Base-by-base conservation (phyloP, 2,888 invertebrate species). In the Tridacna crocea region DNA sequence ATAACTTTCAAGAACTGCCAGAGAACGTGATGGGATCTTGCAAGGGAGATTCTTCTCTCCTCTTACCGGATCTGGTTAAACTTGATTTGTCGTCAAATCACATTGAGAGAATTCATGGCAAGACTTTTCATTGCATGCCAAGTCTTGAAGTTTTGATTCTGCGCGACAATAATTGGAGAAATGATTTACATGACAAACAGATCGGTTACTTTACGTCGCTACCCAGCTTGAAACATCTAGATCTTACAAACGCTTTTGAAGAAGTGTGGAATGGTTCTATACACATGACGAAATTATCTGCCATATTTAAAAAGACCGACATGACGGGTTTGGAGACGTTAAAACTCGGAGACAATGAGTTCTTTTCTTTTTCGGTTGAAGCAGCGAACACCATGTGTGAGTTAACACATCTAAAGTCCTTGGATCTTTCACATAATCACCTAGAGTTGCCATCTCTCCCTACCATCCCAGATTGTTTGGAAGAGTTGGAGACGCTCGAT, bases 101-200 rank as follows among this genome's bases (percentile, higher is more conserved):
- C n/a, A 90, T 90, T 6, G 17, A 63, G 10, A 68, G 17, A 22
- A 85, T 90, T 13, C 85, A 88, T 63, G 90, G 90, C 0, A 85
- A 88, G 76, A 85, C 87, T 26, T 89, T 90, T 51, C 89, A 90
- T 58, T 90, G 90, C 66, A 82, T 88, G 66, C 82, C 82, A 0
- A 73, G 85, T 68, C 58, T 90, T 13, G 68, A 81, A 13, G 79
- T 66, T 15, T 63, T 90, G 63, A 84, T 76, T n/a, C 72, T 90
- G 3, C 51, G 75, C 2, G 63, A 88, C 47, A 90, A 90, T 58
- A 68, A 85, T 12, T 90, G 90, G 90, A 63, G 80, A 10, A 72
- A 88, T 17, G 83, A 86, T 10, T 83, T 74, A 61, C 75, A 83
- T 22, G 55, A 58, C 0, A 72, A 80, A 19, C 87, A 88, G 55